Evolutionary conservation across 2,888 invertebrate species (phyloP).

Genomic region (Masnerella sp.): DNA sequence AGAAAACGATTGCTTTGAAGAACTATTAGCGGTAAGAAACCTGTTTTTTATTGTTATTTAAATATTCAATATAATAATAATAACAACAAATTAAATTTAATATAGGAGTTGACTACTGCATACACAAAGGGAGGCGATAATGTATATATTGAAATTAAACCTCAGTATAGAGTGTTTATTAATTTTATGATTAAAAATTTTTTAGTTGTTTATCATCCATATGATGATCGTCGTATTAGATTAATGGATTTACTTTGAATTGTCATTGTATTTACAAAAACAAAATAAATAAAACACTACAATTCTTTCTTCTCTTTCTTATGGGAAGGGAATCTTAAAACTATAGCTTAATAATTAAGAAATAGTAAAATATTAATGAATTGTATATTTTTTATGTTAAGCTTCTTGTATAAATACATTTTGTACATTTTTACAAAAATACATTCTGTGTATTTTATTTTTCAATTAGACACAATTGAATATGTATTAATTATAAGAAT

Average conservation of each 20-base stretch:
- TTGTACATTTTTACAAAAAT: slow-evolving; percentile 26
- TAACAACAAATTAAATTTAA: slow-evolving; percentile 11
- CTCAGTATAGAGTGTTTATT: slow-evolving; percentile 57
- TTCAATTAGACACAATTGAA: background rate
- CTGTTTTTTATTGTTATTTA: slow-evolving; percentile 1
- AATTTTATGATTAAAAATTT: slow-evolving; percentile 69
- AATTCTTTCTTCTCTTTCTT: background rate
- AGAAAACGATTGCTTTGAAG: slow-evolving; percentile 62
- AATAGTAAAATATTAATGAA: background rate
- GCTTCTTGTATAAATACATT: slow-evolving; percentile 16
- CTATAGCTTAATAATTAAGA: background rate
- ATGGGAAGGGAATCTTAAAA: too few species aligned
- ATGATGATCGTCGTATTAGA: slow-evolving; percentile 69
- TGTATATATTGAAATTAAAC: slow-evolving; percentile 66
- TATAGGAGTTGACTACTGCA: slow-evolving; percentile 66
- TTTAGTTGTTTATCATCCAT: slow-evolving; percentile 67
- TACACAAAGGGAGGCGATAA: slow-evolving; percentile 71
- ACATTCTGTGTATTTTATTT: background rate
- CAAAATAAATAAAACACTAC: background rate
- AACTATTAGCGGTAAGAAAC: slow-evolving; percentile 67
- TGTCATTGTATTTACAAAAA: background rate
- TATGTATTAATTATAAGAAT: background rate
- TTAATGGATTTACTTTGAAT: slow-evolving; percentile 63
- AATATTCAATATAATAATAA: background rate
- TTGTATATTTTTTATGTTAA: background rate